A percentile compares a stretch with the other conserved stretches of the same genome.
Conservation (phyloP, 2,888 invertebrate species). For the Oligia fasciuncula region DNA sequence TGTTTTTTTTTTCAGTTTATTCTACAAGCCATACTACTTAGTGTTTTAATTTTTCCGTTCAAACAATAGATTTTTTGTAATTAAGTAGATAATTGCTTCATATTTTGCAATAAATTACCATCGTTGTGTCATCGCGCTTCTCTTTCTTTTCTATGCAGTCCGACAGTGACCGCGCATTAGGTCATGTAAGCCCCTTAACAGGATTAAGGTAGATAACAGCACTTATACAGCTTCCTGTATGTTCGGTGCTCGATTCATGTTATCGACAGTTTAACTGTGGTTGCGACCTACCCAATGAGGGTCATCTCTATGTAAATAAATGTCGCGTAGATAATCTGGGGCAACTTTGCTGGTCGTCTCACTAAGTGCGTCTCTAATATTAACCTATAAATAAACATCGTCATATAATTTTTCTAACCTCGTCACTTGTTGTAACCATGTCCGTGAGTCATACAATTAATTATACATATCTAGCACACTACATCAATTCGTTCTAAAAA, state of each 20-base stretch:
- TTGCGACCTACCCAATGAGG: slow-evolving; percentile 41
- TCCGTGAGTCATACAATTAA: slow-evolving; percentile 10
- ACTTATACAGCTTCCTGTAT: slow-evolving; percentile 38
- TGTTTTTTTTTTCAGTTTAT: too few relatives aligned
- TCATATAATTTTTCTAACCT: slow-evolving; percentile 9
- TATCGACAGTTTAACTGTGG: slow-evolving; percentile 46
- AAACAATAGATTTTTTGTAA: too few relatives aligned
- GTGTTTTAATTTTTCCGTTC: too few relatives aligned
- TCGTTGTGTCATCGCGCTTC: too few relatives aligned
- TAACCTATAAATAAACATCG: slow-evolving; percentile 1
- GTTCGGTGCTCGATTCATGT: slow-evolving; percentile 24
- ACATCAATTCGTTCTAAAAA: not conserved
- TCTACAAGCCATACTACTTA: too few relatives aligned
- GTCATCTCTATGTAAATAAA: slow-evolving; percentile 41
- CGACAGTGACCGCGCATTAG: too few relatives aligned
- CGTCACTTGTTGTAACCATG: slow-evolving; percentile 7
- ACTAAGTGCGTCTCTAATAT: not conserved
- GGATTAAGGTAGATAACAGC: slow-evolving; percentile 22
- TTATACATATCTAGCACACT: not conserved
- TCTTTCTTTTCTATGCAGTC: too few relatives aligned
- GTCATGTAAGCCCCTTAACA: not conserved
- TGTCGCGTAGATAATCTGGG: slow-evolving; percentile 24
- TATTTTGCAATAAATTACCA: too few relatives aligned
- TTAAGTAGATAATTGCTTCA: too few relatives aligned
- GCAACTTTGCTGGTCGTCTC: not conserved